Percentiles rank a stretch among this genome's conserved stretches.
Conservation (phyloP, 2,113 vertebrate species). For the Ameiurus melas region DNA sequence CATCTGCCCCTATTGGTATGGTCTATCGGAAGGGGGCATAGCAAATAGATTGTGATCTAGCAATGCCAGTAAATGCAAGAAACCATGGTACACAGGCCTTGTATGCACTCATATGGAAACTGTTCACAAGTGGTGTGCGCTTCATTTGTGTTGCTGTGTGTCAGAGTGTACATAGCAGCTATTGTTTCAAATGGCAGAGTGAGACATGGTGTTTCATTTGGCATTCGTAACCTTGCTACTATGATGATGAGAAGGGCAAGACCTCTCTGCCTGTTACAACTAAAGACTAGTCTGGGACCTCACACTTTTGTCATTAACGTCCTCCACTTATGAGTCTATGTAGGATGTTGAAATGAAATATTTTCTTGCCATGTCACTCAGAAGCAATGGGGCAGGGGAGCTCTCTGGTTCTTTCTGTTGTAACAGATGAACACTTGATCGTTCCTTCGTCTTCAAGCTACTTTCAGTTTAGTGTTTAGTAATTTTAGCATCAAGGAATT, state of each 20-base stretch:
- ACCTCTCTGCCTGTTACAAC: not conserved
- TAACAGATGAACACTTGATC: no score
- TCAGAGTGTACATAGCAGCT: not conserved
- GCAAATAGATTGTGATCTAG: not conserved
- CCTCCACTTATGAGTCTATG: not conserved
- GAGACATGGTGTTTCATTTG: not conserved
- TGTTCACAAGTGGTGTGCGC: no score
- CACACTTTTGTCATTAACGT: not conserved
- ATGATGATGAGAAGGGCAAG: not conserved
- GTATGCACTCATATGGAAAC: not conserved
- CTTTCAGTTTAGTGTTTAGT: no score
- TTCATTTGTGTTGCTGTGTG: no score
- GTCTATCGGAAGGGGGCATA: not conserved
- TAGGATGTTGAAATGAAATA: no score
- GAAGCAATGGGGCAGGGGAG: no score
- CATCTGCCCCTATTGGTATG: not conserved
- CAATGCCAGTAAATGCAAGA: not conserved
- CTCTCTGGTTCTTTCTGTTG: no score
- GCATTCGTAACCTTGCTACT: not conserved
- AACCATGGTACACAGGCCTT: not conserved
- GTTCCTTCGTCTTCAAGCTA: no score
- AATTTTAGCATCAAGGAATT: no score
- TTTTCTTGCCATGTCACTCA: no score
- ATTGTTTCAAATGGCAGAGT: not conserved
- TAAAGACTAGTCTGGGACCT: not conserved